These are phyloP conservation scores for Drosophila acutilabella DNA, from an alignment of 2,888 invertebrate species.

Conservation along the genomic window DNA sequence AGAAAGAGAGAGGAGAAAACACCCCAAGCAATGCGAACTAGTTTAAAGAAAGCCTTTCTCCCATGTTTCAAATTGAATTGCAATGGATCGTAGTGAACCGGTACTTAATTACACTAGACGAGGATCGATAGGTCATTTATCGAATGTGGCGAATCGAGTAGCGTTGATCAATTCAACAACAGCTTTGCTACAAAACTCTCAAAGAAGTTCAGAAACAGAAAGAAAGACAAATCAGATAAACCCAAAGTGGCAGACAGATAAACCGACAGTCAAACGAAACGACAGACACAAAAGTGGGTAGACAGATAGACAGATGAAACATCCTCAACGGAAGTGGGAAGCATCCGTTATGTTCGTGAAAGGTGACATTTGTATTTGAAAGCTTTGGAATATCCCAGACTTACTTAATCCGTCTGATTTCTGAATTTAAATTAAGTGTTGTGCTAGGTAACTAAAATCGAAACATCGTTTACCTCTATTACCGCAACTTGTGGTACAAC, in stretches of 20 bases:
- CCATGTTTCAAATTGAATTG: constrained; percentile 37
- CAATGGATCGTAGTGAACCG: constrained; percentile 26
- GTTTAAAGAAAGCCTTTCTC: constrained; percentile 77
- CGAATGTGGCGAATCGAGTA: constrained; percentile 17
- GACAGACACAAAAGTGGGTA: constrained; percentile 31
- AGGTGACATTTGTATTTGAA: constrained; percentile 28
- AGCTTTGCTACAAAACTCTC: neutral
- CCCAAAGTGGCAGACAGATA: constrained; percentile 11
- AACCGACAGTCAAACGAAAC: neutral
- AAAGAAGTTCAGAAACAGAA: neutral
- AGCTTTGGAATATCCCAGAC: constrained; percentile 1
- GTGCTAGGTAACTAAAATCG: constrained; percentile 7
- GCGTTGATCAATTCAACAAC: too few relatives aligned
- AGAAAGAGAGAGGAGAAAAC: neutral
- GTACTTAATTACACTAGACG: constrained; percentile 37
- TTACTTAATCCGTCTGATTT: constrained; percentile 4
- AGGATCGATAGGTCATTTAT: constrained; percentile 42
- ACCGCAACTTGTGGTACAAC: constrained; percentile 10
- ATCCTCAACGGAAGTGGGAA: constrained; percentile 73
- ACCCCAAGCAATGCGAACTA: constrained; percentile 58
- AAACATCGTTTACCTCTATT: constrained; percentile 12
- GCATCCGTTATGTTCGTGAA: constrained; percentile 39
- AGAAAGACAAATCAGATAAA: constrained; percentile 10
- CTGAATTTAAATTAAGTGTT: constrained; percentile 23
- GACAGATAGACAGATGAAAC: constrained; percentile 28